Base-by-base conservation (phyloP, 2,888 invertebrate genomes). In the Clepsis dumicolana region DNA sequence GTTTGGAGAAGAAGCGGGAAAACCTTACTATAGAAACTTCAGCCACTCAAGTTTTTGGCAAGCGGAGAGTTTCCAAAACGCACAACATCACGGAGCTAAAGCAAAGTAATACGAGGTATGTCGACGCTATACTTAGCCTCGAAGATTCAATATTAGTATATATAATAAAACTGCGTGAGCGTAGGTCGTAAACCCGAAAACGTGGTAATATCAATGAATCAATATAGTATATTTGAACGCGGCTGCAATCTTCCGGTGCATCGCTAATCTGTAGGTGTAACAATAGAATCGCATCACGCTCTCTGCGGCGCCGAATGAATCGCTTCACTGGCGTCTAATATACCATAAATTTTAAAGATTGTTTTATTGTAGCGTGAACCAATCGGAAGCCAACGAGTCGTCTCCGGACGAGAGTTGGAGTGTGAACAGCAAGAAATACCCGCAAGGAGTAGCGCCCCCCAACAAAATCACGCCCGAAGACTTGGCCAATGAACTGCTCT, bases 381-480 rank as follows among this genome's bases (percentile, higher is more conserved):
- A 82, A 71, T 83, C 86, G 80, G 87, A 88, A 72, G 76, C 82
- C 5, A 85, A 79, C 72, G 89, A 90, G 66, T 84, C 87, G 0
- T 83, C 90, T 0, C 81, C 88, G 7, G 90, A 88, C 54, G 88
- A 85, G 53, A 85, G 82, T 44, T 89, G 91, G 89, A 84, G 79
- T 64, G 81, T 81, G 16, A 86, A 80, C 64, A 73, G 81, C 0
- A 82, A 80, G 72, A 85, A 86, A 70, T 87, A 86, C 69, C 75
- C 73, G 25, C 72, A 72, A 29, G 80, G 80, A 0, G 89, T 91
- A 4, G 84, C 90, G 5, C 77, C 89, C 64, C 87, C 90, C 24
- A 92, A 89, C 75, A 93, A 93, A 77, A 94, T 94, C 73, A 94
- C 94, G 0, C 81, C 93, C 0, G 90, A 92, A 65, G 94, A 93